Base-by-base conservation (phyloP, 2,113 vertebrate species). In the Chroicocephalus ridibundus region DNA sequence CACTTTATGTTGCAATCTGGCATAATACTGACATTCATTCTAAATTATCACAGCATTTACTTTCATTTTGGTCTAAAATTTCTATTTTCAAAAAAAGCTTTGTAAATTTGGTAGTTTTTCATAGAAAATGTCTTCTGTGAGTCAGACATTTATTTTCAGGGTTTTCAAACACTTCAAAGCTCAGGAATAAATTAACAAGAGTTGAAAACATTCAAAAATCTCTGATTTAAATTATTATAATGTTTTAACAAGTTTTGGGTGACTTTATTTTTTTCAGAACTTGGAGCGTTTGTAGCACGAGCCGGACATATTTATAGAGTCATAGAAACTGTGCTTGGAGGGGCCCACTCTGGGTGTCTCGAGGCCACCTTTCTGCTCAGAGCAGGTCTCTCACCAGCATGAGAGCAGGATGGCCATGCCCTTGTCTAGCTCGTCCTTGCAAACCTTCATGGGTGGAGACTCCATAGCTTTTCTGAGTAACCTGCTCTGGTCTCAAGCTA, bases 161-260 rank as follows among this genome's bases (percentile, higher is more conserved):
- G 22, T 81, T 92, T 97, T 95, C 46, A 93, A 93, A 88, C 79
- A 92, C 65, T 90, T 94, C 77, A 55, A 42, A 91, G 38, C 61
- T 84, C 69, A 84, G 55, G 89, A 93, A 96, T 88, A 94, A 92
- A 94, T 95, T 86, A 78, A 78, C 10, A 4, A 91, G 72, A 71
- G 55, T 66, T 58, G 21, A 75, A 95, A 95, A 60, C 32, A 24
- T 77, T 66, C 32, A 71, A 18, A 86, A 83, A 58, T 86, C 58
- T 13, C 36, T 0, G 0, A 40, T 8, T 92, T 60, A 90, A 92
- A 71, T 58, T 58, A 60, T 92, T 68, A 83, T 61, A 88, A 88
- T 64, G 14, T 82, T 93, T 93, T 83, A 91, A 88, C 49, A 91
- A 86, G n/a, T 84, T 90, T 84, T 44, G 74, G 14, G 20, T 38